phyloP scores from a whole-genome alignment of 2,113 vertebrate species.

The Oophaga pumilio region DNA sequence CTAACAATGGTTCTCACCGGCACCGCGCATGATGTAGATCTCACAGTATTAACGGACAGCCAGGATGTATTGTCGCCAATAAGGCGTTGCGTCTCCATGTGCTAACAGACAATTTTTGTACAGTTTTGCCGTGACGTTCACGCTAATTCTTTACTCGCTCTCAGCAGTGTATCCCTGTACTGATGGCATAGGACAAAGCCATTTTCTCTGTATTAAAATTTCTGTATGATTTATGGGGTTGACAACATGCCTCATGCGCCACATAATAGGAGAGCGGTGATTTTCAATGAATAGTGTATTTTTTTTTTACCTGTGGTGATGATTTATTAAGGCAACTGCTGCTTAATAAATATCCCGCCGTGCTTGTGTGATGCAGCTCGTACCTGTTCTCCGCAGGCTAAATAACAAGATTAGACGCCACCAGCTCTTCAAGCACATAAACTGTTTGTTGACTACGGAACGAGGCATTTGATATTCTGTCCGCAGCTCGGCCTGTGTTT shows the following conservation, averaged over 20 bases:
- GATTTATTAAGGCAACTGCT: constrained; percentile 9
- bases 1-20: background rate
- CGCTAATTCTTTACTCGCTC: constrained; percentile 40
- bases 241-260: constrained; percentile 26
- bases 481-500: background rate
- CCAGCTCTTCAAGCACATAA: background rate
- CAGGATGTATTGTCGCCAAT: background rate
- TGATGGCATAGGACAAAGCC: constrained; percentile 35
- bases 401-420: constrained; percentile 24
- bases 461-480: background rate
- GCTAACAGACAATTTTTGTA: constrained; percentile 33
- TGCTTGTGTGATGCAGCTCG: background rate
- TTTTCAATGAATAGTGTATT: background rate
- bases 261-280: constrained; percentile 44
- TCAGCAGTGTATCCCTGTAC: constrained; percentile 5
- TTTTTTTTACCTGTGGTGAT: background rate
- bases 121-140: constrained; percentile 7
- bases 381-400: constrained; percentile 1
- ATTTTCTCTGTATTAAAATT: constrained; percentile 42
- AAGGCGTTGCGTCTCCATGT: background rate
- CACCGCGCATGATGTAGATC: background rate
- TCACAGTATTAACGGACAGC: constrained; percentile 7
- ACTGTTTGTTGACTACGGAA: constrained; percentile 10
- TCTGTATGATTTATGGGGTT: constrained; percentile 52
- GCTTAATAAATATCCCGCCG: constrained; percentile 15